phyloP scores from a whole-genome alignment of 2,113 vertebrate species.

The Solenodon paradoxus region DNA sequence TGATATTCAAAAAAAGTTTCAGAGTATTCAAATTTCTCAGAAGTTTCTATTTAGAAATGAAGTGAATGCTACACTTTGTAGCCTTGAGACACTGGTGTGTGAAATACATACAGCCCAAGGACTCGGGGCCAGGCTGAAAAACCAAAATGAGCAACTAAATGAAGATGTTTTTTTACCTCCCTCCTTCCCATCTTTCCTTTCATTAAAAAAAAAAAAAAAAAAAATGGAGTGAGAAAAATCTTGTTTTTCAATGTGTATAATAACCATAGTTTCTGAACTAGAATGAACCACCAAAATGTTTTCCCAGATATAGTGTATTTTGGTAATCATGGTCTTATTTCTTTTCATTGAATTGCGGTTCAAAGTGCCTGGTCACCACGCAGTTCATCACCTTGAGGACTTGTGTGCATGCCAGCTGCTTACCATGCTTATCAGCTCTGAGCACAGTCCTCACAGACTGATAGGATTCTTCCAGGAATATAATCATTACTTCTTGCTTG shows the following conservation, averaged over 20 bases:
- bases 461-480: neutral
- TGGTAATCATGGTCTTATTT: neutral
- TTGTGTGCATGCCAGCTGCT: neutral
- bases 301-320: neutral
- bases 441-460: neutral
- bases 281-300: neutral
- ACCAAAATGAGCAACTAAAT: no score
- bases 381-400: neutral
- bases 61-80: no score
- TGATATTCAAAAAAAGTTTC: neutral
- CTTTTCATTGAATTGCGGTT: neutral
- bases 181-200: no score
- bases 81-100: no score
- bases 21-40: neutral
- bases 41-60: neutral
- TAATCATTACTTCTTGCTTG: neutral
- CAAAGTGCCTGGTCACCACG: neutral
- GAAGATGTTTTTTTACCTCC: no score
- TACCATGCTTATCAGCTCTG: neutral
- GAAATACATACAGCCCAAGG: no score
- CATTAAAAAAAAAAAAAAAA: no score
- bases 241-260: neutral
- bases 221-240: slow-evolving; percentile 18
- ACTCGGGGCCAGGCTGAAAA: no score
- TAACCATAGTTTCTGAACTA: neutral